Evolutionary conservation across 1,140 invertebrate genomes (phyloP).

Genomic region (Telenomus remus): DNA sequence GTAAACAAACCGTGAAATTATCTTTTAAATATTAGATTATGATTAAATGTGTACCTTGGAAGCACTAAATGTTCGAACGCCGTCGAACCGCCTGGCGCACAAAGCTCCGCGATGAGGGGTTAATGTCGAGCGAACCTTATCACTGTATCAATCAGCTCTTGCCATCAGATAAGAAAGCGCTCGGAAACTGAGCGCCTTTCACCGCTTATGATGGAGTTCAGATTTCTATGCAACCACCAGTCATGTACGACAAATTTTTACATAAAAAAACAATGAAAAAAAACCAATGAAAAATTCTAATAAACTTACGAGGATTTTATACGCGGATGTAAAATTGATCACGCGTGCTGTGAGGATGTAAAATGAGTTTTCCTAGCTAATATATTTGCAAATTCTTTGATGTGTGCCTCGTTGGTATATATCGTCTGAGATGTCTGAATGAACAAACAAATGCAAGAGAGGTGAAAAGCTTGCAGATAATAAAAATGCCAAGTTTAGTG

Average conservation of each 20-base stretch:
- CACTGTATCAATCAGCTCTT: conserved; percentile 71
- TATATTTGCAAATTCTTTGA: no score
- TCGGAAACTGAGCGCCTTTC: conserved; percentile 68
- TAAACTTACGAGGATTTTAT: no score
- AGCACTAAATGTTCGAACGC: conserved; percentile 70
- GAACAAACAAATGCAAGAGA: not conserved
- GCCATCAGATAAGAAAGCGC: conserved; percentile 72
- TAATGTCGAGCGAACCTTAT: conserved; percentile 61
- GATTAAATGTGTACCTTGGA: conserved; percentile 74
- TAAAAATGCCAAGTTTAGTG: conserved; percentile 12
- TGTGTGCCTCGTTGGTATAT: conserved; percentile 26
- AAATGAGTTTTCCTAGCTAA: no score
- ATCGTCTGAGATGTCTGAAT: conserved; percentile 19
- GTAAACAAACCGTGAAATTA: conserved; percentile 77
- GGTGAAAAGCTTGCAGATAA: conserved; percentile 2
- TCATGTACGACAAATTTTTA: no score
- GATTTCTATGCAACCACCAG: conserved; percentile 38
- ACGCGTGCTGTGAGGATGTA: no score
- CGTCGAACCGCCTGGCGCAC: conserved; percentile 57
- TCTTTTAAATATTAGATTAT: conserved; percentile 77
- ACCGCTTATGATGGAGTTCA: conserved; percentile 55
- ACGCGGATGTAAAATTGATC: no score
- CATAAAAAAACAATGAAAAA: no score
- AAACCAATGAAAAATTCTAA: no score
- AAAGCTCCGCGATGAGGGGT: conserved; percentile 62